A percentile compares a stretch with the other conserved stretches of the same genome.
Conservation (phyloP, 2,888 invertebrate genomes). For the Temnothorax unifasciatus region DNA sequence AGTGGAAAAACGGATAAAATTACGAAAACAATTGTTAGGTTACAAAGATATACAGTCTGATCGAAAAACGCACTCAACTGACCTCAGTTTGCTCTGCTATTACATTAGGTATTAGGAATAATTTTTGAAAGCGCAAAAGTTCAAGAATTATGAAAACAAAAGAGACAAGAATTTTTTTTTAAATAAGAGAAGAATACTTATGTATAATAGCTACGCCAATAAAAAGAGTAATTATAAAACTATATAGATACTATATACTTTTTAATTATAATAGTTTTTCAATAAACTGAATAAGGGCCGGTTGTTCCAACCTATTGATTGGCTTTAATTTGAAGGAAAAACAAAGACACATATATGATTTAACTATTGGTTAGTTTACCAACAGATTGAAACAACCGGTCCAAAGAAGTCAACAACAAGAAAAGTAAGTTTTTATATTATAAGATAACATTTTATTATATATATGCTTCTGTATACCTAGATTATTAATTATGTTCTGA, state of each 20-base stretch:
- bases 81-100: not conserved
- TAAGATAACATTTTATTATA: not conserved
- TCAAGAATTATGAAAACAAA: not conserved
- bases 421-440: not conserved
- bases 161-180: not conserved
- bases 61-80: not conserved
- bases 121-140: not conserved
- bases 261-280: not conserved
- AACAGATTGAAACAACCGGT: no score
- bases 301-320: no score
- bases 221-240: constrained; percentile 1
- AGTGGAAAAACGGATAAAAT: not conserved
- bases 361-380: no score
- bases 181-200: not conserved
- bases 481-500: not conserved
- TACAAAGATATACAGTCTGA: no score
- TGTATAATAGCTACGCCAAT: not conserved
- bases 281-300: not conserved
- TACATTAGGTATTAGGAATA: not conserved
- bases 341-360: no score
- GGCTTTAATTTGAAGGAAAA: no score
- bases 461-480: not conserved
- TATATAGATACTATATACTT: not conserved
- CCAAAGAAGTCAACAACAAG: not conserved
- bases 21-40: not conserved